Conservation (phyloP, 2,888 invertebrate species). For the Chrysopilus asiliformis region DNA sequence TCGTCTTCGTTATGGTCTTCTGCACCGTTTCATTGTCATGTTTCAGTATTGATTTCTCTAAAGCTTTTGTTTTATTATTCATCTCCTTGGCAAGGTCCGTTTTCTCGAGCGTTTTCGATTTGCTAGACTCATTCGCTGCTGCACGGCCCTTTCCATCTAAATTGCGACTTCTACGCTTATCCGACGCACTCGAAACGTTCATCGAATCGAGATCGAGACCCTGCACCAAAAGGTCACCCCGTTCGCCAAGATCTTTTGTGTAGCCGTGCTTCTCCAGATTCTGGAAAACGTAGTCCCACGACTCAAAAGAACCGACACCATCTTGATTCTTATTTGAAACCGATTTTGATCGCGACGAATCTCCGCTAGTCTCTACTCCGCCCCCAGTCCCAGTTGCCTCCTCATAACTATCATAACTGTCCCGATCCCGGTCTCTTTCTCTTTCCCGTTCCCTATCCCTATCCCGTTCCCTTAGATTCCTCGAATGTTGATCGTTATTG, state of each 20-base stretch:
- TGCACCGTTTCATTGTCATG: constrained; percentile 9
- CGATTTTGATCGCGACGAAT: constrained; percentile 5
- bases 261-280: constrained; percentile 63
- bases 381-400: constrained; percentile 7
- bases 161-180: constrained; percentile 19
- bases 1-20: constrained; percentile 8
- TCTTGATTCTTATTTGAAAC: constrained; percentile 42
- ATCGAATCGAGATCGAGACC: constrained; percentile 30
- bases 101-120: constrained; percentile 18
- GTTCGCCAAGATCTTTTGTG: constrained; percentile 47
- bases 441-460: constrained; percentile 7
- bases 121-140: constrained; percentile 8
- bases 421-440: constrained; percentile 5
- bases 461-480: too few relatives aligned
- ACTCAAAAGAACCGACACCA: constrained; percentile 54
- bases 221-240: constrained; percentile 46
- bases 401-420: constrained; percentile 15
- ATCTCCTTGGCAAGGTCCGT: constrained; percentile 9
- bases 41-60: constrained; percentile 9
- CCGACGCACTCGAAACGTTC: constrained; percentile 16
- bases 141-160: constrained; percentile 14
- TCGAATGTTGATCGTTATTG: constrained; percentile 14
- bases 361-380: constrained; percentile 4
- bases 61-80: constrained; percentile 4
- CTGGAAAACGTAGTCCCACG: constrained; percentile 70